Percentiles rank a stretch among this genome's conserved stretches.
phyloP scores from a whole-genome alignment of 2,888 invertebrate species.

The Agrotis exclamationis region DNA sequence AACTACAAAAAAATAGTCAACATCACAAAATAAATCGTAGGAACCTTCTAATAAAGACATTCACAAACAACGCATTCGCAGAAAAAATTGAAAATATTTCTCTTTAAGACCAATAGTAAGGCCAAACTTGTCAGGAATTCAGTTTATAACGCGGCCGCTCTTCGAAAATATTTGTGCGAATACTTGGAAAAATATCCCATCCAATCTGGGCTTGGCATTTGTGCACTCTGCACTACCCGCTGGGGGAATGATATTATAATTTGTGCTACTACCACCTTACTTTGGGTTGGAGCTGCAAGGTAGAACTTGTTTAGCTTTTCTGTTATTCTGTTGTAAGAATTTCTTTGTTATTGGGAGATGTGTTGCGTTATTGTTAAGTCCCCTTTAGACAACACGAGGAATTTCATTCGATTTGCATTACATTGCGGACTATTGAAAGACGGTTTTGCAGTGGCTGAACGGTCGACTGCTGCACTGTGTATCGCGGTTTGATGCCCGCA shows the following conservation, averaged over 20 bases:
- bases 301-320: neutral
- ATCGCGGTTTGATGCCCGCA: too few relatives aligned
- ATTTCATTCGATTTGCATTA: too few relatives aligned
- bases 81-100: neutral
- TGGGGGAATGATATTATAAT: conserved; percentile 58
- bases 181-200: conserved; percentile 63
- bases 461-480: too few relatives aligned
- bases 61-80: neutral
- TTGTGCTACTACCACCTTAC: conserved; percentile 17
- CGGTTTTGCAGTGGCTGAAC: too few relatives aligned
- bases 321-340: conserved; percentile 1
- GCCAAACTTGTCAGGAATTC: conserved; percentile 55
- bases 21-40: too few relatives aligned
- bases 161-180: conserved; percentile 64
- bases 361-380: too few relatives aligned
- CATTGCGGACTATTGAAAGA: too few relatives aligned
- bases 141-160: conserved; percentile 56
- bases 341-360: neutral
- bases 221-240: conserved; percentile 47
- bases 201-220: conserved; percentile 59
- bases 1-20: too few relatives aligned
- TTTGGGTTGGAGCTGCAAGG: neutral
- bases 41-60: too few relatives aligned
- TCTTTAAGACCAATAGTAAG: conserved; percentile 30
- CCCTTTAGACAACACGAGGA: too few relatives aligned